A percentile compares a stretch with the other conserved stretches of the same genome.
Evolutionary conservation across 2,888 invertebrate species (phyloP).

Genomic region (Bedellia somnulentella): DNA sequence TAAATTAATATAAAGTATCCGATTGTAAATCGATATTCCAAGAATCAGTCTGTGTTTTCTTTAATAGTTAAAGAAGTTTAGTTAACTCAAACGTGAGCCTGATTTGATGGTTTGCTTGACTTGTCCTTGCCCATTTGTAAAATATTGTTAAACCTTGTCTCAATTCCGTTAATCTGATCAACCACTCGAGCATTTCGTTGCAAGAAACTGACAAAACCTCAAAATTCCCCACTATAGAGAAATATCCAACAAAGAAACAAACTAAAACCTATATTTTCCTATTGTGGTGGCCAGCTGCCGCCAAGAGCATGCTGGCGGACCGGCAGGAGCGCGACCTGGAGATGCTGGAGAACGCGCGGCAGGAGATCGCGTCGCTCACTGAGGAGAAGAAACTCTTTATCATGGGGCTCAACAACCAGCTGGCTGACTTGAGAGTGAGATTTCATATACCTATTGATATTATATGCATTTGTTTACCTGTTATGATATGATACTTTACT

Average conservation of each 20-base stretch:
- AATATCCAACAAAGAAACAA: neutral
- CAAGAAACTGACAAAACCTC: too few species aligned
- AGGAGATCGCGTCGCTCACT: conserved; percentile 59
- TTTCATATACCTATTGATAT: neutral
- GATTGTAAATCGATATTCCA: too few species aligned
- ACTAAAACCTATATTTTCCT: neutral
- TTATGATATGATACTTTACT: too few species aligned
- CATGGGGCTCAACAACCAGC: conserved; percentile 65
- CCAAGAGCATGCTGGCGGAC: conserved; percentile 55
- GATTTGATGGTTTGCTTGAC: too few species aligned
- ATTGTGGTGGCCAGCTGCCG: conserved; percentile 32
- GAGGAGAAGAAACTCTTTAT: conserved; percentile 65
- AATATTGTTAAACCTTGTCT: too few species aligned
- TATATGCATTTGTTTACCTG: neutral
- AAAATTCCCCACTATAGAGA: neutral
- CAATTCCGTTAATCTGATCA: neutral
- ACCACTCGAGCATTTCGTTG: neutral
- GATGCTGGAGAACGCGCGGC: conserved; percentile 58
- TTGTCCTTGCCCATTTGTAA: too few species aligned
- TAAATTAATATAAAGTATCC: too few species aligned
- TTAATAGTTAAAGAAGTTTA: too few species aligned
- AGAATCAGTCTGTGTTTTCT: too few species aligned
- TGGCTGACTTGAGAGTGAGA: conserved; percentile 54
- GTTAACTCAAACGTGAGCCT: too few species aligned
- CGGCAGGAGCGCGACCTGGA: conserved; percentile 59